Conservation (phyloP, 2,113 vertebrate genomes). For the Centrocercus urophasianus region DNA sequence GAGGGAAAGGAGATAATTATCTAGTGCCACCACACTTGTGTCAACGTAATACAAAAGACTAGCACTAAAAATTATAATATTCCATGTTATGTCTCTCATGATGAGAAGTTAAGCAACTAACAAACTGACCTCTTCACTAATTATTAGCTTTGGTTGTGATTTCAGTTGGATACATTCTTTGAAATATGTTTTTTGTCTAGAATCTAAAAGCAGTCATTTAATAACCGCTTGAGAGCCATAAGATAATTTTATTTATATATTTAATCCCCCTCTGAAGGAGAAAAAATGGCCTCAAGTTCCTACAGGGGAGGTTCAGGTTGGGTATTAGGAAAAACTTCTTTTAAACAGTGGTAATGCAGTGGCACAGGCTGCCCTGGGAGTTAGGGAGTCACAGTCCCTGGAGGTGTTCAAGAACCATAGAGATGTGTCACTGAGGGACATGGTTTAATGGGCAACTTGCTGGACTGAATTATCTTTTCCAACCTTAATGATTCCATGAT, state of each 20-base stretch:
- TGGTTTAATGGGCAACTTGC: too few relatives aligned
- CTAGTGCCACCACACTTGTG: background rate
- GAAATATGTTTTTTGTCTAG: background rate
- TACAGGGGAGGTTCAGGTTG: too few relatives aligned
- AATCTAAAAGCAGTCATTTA: background rate
- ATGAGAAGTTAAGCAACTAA: background rate
- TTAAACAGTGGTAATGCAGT: too few relatives aligned
- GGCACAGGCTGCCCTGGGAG: too few relatives aligned
- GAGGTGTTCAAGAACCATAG: too few relatives aligned
- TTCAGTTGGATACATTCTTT: background rate
- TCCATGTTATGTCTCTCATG: background rate
- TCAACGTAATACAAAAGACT: background rate
- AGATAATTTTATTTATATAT: background rate
- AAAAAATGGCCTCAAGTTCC: background rate
- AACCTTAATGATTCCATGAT: too few relatives aligned
- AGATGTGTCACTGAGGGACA: too few relatives aligned
- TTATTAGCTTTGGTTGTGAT: background rate
- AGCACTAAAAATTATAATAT: background rate
- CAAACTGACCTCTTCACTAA: background rate
- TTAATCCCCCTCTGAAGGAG: background rate
- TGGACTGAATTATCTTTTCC: too few relatives aligned
- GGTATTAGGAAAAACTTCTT: too few relatives aligned
- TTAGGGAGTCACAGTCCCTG: too few relatives aligned
- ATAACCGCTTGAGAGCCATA: background rate
- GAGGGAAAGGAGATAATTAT: background rate